Conservation (phyloP, 2,113 vertebrate genomes). For the Carollia perspicillata region DNA sequence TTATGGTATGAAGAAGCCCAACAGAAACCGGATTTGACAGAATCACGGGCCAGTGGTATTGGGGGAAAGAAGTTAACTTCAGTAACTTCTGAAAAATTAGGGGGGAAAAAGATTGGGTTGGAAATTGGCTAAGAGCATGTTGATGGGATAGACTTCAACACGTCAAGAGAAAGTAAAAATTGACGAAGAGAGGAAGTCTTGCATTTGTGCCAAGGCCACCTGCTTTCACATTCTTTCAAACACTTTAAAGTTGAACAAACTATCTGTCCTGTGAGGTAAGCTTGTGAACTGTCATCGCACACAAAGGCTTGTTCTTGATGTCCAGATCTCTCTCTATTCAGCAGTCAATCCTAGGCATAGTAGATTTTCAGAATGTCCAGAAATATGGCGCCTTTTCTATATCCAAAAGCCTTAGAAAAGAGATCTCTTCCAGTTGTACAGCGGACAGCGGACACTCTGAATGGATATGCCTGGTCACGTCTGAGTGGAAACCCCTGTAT, state of each 20-base stretch:
- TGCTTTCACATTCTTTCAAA: constrained; percentile 22
- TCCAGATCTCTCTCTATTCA: background rate
- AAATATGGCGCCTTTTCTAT: background rate
- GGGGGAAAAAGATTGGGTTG: background rate
- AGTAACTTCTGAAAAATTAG: background rate
- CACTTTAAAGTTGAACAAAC: background rate
- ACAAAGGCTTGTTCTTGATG: background rate
- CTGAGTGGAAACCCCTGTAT: background rate
- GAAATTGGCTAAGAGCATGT: background rate
- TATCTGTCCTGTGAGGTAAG: background rate
- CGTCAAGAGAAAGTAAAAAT: background rate
- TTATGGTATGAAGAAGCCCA: constrained; percentile 37
- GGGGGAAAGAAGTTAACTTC: background rate
- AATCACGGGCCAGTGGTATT: background rate
- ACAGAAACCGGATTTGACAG: constrained; percentile 42
- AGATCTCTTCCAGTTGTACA: background rate
- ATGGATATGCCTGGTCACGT: background rate
- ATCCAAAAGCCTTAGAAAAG: background rate
- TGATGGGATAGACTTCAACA: background rate
- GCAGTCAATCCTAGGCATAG: background rate
- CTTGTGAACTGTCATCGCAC: background rate
- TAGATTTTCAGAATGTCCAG: constrained; percentile 13
- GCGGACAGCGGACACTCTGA: background rate
- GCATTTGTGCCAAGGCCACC: background rate
- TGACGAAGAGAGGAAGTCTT: background rate